Evolutionary conservation across 2,113 vertebrate species (phyloP).

Genomic region (Strigops habroptila): DNA sequence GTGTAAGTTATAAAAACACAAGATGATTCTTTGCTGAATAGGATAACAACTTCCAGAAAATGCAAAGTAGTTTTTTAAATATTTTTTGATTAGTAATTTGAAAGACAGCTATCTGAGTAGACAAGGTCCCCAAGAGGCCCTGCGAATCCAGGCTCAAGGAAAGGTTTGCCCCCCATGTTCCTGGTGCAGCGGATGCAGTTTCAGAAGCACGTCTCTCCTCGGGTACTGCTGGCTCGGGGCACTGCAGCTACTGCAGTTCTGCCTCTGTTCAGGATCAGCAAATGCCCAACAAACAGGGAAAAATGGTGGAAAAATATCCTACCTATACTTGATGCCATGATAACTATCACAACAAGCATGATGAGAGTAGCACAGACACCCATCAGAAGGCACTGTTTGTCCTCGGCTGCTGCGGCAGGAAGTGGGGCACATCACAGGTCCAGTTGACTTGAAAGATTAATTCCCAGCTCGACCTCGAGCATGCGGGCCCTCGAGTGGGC

Average conservation of each 20-base stretch:
- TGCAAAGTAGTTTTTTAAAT: conserved; percentile 44
- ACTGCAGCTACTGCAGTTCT: neutral
- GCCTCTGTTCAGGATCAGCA: neutral
- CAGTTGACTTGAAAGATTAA: neutral
- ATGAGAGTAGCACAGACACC: accelerated
- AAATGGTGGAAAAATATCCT: neutral
- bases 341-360: neutral
- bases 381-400: accelerated
- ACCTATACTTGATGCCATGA: neutral
- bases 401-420: neutral
- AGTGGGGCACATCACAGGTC: neutral
- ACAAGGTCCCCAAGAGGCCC: neutral
- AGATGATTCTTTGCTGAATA: conserved; percentile 71
- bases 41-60: conserved; percentile 69
- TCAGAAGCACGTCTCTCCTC: neutral
- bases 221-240: neutral
- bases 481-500: too few species aligned
- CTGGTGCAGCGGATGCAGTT: neutral
- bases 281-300: neutral
- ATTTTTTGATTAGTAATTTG: neutral
- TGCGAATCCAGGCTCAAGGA: neutral
- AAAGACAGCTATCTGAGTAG: conserved; percentile 41
- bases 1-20: conserved; percentile 66
- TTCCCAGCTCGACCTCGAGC: neutral
- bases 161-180: neutral